Conservation (phyloP, 2,113 vertebrate species). For the Protomyctophum bolini region DNA sequence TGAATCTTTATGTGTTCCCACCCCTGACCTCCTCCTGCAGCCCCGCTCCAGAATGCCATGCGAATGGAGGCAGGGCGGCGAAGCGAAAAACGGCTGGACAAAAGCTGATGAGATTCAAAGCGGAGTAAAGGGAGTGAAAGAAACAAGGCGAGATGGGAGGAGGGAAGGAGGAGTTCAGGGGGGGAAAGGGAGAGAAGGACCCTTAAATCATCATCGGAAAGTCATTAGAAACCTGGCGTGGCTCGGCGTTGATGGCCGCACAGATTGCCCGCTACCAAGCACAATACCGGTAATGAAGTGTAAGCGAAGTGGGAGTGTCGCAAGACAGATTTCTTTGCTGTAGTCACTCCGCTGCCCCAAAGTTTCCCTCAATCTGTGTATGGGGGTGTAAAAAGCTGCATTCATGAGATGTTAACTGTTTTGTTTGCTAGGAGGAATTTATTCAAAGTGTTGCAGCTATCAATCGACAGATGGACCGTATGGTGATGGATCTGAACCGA, state of each 20-base stretch:
- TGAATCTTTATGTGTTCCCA: constrained; percentile 58
- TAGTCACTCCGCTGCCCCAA: constrained; percentile 64
- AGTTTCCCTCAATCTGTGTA: constrained; percentile 66
- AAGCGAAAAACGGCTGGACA: constrained; percentile 68
- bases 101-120: constrained; percentile 67
- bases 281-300: constrained; percentile 79
- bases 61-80: constrained; percentile 8
- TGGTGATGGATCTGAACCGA: constrained; percentile 65
- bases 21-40: constrained; percentile 58
- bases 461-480: constrained; percentile 70
- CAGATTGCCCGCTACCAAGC: constrained; percentile 80
- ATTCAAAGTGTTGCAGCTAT: constrained; percentile 78
- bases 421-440: constrained; percentile 74
- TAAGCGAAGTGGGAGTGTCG: constrained; percentile 76
- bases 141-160: constrained; percentile 55
- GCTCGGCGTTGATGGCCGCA: constrained; percentile 70
- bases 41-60: constrained; percentile 38
- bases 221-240: constrained; percentile 84
- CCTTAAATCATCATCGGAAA: constrained; percentile 84
- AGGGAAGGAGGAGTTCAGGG: constrained; percentile 47
- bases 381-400: constrained; percentile 72
- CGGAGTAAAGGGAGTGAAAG: constrained; percentile 63
- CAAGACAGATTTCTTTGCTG: constrained; percentile 72
- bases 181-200: constrained; percentile 25
- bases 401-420: constrained; percentile 83